Conservation (phyloP, 2,888 invertebrate genomes). For the Plusia festucae region DNA sequence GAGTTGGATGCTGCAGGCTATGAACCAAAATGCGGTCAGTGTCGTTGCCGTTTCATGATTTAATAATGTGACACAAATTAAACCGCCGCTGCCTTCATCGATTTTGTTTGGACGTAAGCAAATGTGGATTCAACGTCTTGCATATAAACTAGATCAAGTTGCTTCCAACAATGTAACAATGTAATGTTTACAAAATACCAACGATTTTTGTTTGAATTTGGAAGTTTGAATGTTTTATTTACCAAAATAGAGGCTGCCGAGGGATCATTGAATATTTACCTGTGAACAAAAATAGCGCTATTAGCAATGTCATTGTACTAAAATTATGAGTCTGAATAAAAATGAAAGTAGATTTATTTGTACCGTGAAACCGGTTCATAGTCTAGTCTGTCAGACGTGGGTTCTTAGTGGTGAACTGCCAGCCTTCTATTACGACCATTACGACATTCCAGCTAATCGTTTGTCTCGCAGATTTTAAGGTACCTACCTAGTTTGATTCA, state of each 20-base stretch:
- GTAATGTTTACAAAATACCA: constrained; percentile 3
- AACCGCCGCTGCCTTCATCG: constrained; percentile 47
- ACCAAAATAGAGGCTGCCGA: constrained; percentile 23
- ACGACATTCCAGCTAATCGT: constrained; percentile 13
- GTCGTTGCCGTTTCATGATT: constrained; percentile 69
- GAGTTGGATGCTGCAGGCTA: constrained; percentile 78
- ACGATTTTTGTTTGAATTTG: not conserved
- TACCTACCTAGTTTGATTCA: constrained; percentile 1
- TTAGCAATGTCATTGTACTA: constrained; percentile 32
- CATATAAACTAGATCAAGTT: constrained; percentile 16
- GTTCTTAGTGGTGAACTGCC: constrained; percentile 17
- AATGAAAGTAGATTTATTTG: constrained; percentile 62
- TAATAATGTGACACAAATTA: constrained; percentile 62
- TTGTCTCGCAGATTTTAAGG: constrained; percentile 32
- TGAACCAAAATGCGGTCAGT: constrained; percentile 77
- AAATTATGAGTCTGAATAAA: constrained; percentile 49
- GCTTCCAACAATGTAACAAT: constrained; percentile 3
- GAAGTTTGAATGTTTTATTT: constrained; percentile 23
- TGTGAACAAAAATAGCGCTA: constrained; percentile 59
- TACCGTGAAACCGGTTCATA: constrained; percentile 52
- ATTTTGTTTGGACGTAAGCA: constrained; percentile 34
- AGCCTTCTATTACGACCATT: constrained; percentile 38
- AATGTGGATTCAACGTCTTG: constrained; percentile 29
- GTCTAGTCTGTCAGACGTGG: constrained; percentile 23
- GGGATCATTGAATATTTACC: constrained; percentile 61